Conservation (phyloP, 2,888 invertebrate genomes). For the Bursaphelenchus okinawaensis region DNA sequence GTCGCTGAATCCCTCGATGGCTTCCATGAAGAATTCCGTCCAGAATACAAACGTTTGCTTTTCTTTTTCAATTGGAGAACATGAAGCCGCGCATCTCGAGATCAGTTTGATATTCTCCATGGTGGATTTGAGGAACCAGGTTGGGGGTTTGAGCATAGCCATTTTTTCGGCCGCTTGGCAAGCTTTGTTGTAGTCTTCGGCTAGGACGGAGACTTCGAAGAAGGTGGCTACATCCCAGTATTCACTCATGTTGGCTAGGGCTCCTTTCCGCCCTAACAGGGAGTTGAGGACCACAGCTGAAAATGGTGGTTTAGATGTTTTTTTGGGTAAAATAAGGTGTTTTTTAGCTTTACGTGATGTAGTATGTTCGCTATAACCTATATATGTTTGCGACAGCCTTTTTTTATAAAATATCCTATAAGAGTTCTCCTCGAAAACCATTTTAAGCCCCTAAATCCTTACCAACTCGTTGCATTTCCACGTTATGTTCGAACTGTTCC, state of each 20-base stretch:
- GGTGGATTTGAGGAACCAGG: slow-evolving; percentile 83
- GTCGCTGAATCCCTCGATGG: slow-evolving; percentile 69
- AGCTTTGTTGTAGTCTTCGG: slow-evolving; percentile 92
- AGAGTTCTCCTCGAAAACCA: no score
- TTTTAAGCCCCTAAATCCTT: slow-evolving; percentile 27
- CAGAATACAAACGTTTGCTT: slow-evolving; percentile 75
- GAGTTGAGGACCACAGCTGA: slow-evolving; percentile 86
- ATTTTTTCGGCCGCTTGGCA: slow-evolving; percentile 78
- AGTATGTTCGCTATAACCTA: no score
- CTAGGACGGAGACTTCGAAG: slow-evolving; percentile 77
- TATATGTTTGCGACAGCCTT: no score
- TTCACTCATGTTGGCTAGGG: slow-evolving; percentile 81
- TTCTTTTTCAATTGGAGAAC: slow-evolving; percentile 43
- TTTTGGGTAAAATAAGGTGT: no score
- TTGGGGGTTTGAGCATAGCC: slow-evolving; percentile 59
- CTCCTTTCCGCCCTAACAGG: slow-evolving; percentile 93
- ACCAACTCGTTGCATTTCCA: slow-evolving; percentile 65
- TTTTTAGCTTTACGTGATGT: no score
- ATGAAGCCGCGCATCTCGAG: slow-evolving; percentile 67
- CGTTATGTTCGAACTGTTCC: slow-evolving; percentile 73
- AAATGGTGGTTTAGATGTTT: no score
- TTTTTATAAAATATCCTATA: no score
- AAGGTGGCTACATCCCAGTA: slow-evolving; percentile 94
- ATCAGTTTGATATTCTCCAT: slow-evolving; percentile 91
- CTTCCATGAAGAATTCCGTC: slow-evolving; percentile 97